phyloP scores from a whole-genome alignment of 2,888 invertebrate species.

The Nipponacmea schrenckii region DNA sequence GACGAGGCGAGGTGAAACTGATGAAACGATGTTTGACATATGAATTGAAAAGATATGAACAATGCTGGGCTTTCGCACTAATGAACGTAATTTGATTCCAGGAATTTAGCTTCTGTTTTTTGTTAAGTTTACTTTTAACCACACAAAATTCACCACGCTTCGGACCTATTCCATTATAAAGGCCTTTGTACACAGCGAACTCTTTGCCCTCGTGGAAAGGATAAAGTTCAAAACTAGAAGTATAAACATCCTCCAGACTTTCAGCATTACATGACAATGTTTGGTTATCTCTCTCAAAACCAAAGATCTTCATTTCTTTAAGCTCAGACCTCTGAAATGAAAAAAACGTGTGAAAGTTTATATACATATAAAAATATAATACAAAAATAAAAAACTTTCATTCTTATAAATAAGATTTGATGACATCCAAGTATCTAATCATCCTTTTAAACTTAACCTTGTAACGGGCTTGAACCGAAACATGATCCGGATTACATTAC shows the following conservation, averaged over 20 bases:
- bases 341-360: too few relatives aligned
- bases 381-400: too few relatives aligned
- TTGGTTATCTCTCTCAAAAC: slow-evolving; percentile 36
- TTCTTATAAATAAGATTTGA: too few relatives aligned
- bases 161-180: slow-evolving; percentile 29
- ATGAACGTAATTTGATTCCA: slow-evolving; percentile 22
- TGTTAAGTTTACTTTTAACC: slow-evolving; percentile 28
- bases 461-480: too few relatives aligned
- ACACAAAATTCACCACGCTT: slow-evolving; percentile 31
- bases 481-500: too few relatives aligned
- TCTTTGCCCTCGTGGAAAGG: slow-evolving; percentile 37
- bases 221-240: slow-evolving; percentile 35
- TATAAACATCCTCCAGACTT: slow-evolving; percentile 20
- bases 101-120: slow-evolving; percentile 10
- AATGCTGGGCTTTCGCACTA: slow-evolving; percentile 19
- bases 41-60: slow-evolving; percentile 30
- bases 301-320: slow-evolving; percentile 27
- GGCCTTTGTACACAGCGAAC: slow-evolving; percentile 32
- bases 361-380: too few relatives aligned
- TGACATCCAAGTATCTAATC: too few relatives aligned
- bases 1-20: slow-evolving; percentile 23
- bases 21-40: slow-evolving; percentile 19
- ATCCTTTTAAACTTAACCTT: too few relatives aligned
- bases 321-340: too few relatives aligned
- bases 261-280: slow-evolving; percentile 25